Conservation (phyloP, 1,140 invertebrate species). For the Trachymyrmex cornetzi region DNA sequence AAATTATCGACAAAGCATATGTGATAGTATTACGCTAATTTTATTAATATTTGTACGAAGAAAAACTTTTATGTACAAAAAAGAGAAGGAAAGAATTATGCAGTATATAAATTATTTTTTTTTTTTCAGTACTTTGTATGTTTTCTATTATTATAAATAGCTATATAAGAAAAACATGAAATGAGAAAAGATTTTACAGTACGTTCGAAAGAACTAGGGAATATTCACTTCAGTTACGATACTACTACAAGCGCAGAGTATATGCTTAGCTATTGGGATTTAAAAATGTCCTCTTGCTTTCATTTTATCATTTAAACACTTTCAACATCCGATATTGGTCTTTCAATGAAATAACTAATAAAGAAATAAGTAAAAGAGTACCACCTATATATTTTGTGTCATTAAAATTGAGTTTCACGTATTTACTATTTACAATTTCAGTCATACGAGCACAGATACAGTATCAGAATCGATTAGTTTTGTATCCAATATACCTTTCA, state of each 20-base stretch:
- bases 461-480: constrained; percentile 65
- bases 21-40: constrained; percentile 70
- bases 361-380: constrained; percentile 72
- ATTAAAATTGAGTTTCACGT: constrained; percentile 70
- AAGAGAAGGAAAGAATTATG: constrained; percentile 71
- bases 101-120: constrained; percentile 78
- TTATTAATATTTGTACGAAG: constrained; percentile 77
- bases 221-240: constrained; percentile 72
- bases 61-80: constrained; percentile 78
- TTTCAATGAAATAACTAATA: constrained; percentile 70
- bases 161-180: constrained; percentile 69
- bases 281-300: constrained; percentile 73
- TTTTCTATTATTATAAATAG: constrained; percentile 69
- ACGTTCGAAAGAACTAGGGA: constrained; percentile 71
- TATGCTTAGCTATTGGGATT: constrained; percentile 74
- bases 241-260: constrained; percentile 77
- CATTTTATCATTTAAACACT: constrained; percentile 73
- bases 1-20: constrained; percentile 59
- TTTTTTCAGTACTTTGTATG: constrained; percentile 63
- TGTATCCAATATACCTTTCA: constrained; percentile 69
- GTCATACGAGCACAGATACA: constrained; percentile 75
- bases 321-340: constrained; percentile 75
- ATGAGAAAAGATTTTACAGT: constrained; percentile 67
- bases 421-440: constrained; percentile 78
- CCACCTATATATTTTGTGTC: constrained; percentile 68